Evolutionary conservation across 2,888 invertebrate genomes (phyloP).

Genomic region (Melieria omissa): DNA sequence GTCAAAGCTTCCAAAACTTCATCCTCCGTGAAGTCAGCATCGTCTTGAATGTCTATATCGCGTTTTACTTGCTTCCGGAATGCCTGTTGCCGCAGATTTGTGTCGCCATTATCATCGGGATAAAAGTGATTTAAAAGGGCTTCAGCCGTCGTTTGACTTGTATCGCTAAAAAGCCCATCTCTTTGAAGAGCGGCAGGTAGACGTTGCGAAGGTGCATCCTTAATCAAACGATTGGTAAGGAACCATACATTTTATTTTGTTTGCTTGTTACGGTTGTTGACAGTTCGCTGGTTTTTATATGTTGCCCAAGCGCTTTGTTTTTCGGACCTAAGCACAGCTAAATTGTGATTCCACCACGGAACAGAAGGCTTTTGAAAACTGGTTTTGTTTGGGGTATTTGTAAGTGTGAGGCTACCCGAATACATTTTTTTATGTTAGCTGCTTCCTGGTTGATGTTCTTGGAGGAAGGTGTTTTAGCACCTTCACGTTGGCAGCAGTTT

Average conservation of each 20-base stretch:
- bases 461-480: too few relatives aligned
- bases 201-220: neutral
- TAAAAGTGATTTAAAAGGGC: neutral
- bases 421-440: too few relatives aligned
- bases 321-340: too few relatives aligned
- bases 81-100: too few relatives aligned
- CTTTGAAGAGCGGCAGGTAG: neutral
- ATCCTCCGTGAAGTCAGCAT: neutral
- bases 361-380: too few relatives aligned
- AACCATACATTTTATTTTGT: conserved; percentile 5
- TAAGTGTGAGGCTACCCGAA: too few relatives aligned
- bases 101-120: neutral
- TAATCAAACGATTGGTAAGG: conserved; percentile 1
- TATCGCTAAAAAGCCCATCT: neutral
- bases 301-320: too few relatives aligned
- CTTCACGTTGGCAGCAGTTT: too few relatives aligned
- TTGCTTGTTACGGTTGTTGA: neutral
- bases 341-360: too few relatives aligned
- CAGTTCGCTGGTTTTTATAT: too few relatives aligned
- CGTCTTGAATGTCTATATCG: neutral
- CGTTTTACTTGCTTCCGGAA: neutral
- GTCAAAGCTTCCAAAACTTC: neutral
- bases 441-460: too few relatives aligned
- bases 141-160: neutral
- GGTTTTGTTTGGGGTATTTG: too few relatives aligned